A percentile compares a stretch with the other conserved stretches of the same genome.
These are phyloP conservation scores for Hirtodrosophila cameraria DNA, from an alignment of 2,888 invertebrate species.

Conservation along the genomic window DNA sequence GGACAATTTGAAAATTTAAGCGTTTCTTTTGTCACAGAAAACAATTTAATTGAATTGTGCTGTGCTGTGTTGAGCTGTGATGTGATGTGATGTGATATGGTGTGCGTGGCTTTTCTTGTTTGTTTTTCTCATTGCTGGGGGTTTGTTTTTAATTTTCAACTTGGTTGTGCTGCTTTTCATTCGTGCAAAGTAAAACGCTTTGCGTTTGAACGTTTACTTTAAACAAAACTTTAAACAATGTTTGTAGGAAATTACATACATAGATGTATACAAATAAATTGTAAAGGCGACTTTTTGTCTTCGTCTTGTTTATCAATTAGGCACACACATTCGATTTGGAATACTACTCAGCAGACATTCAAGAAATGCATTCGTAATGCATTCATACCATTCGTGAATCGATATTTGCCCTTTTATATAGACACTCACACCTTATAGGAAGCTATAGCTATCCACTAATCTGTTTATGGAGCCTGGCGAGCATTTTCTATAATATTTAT, in stretches of 20 bases:
- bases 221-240: conserved; percentile 43
- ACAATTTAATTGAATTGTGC: conserved; percentile 59
- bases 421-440: conserved; percentile 7
- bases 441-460: conserved; percentile 59
- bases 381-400: conserved; percentile 42
- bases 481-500: conserved; percentile 57
- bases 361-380: conserved; percentile 59
- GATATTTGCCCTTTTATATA: conserved; percentile 34
- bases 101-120: conserved; percentile 20
- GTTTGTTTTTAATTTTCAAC: conserved; percentile 54
- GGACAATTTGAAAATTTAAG: conserved; percentile 14
- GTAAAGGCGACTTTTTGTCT: conserved; percentile 20
- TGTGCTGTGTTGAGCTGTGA: conserved; percentile 15
- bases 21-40: conserved; percentile 19
- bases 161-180: conserved; percentile 42
- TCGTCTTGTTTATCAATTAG: conserved; percentile 73
- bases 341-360: conserved; percentile 28
- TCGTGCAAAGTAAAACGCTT: conserved; percentile 18
- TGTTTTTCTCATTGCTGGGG: conserved; percentile 32
- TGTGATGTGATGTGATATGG: conserved; percentile 16
- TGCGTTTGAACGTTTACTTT: no score
- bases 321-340: conserved; percentile 52
- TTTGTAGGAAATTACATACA: conserved; percentile 18
- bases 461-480: conserved; percentile 69
- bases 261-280: conserved; percentile 13